Evolutionary conservation across 2,113 vertebrate species (phyloP), one percentile per base, ranked within the genome.

Genomic region (Lepidothrix coronata): DNA sequence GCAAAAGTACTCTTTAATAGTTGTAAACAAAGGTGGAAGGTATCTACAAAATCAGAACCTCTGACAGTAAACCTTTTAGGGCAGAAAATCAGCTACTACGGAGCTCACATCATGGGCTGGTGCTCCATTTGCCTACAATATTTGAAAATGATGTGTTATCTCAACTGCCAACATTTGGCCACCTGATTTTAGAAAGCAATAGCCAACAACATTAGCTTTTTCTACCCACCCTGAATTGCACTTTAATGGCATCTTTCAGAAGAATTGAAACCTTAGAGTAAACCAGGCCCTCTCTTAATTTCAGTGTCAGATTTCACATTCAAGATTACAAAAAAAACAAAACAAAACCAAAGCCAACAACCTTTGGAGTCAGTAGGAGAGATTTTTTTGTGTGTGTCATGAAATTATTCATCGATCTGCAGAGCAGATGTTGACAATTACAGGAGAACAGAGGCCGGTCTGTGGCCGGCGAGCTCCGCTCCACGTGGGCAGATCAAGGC

Each of bases 401-500:
- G 92, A 94, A 96, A 91, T 96, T 93, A 95, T 95, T 95, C 91
- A 80, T 96, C 90, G 94, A 92, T 97, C 93, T 97, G 95, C 87
- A 25, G 55, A 96, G 96, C 97, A 97, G 97, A 96, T 97, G 96
- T 95, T 96, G 97, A 96, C 93, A 93, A 93, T 97, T 95, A 97
- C 48, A 51, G 43, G 48, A 70, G 97, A 97, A 97, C 96, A 96
- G 95, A 97, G 97, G 96, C 87, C 4, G 46, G 75, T 96, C 96
- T 97, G 95, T 98, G 97, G 97, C 96, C 81, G 71, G 93, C 74
- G 41, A 81, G 75, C 92, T 91, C 77, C 55, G 24, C 70, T 96
- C 95, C 97, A 97, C 92, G 96, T 97, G 97, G 97, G 97, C 21
- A 94, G 97, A 97, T 95, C 84, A 97, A 97, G 96, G 97, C 97